Percentiles rank a stretch among this genome's conserved stretches.
phyloP scores from a whole-genome alignment of 2,888 invertebrate species.

The Zootermopsis nevadensis region DNA sequence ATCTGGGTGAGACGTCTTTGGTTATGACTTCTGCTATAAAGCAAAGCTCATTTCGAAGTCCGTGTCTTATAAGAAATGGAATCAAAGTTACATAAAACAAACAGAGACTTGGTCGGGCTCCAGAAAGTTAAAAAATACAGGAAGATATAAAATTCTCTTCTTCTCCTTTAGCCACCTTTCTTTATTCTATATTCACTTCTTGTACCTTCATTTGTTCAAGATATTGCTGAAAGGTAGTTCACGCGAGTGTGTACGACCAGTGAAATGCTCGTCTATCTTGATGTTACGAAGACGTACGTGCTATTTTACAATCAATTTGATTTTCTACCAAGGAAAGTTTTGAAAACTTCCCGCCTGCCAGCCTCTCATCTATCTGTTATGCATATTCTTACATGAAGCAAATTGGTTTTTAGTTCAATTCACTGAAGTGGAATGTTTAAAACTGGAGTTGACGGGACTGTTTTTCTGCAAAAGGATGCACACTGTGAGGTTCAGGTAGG shows the following conservation, averaged over 20 bases:
- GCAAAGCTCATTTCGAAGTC: constrained; percentile 31
- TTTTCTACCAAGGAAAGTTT: not conserved
- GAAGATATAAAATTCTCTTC: not conserved
- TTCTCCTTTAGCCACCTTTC: not conserved
- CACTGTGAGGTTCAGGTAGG: no score
- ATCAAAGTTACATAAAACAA: constrained; percentile 21
- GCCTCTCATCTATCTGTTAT: not conserved
- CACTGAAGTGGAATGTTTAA: no score
- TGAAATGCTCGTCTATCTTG: not conserved
- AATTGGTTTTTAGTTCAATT: not conserved
- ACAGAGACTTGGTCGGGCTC: constrained; percentile 14
- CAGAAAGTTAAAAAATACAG: not conserved
- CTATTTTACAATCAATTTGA: not conserved
- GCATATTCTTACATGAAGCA: not conserved
- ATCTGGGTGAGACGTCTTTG: constrained; percentile 26
- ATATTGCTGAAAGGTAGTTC: not conserved
- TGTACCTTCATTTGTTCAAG: not conserved
- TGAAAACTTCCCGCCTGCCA: not conserved
- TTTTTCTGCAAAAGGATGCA: no score
- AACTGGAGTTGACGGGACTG: no score
- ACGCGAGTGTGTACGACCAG: not conserved
- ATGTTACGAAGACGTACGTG: not conserved
- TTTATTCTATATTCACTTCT: not conserved
- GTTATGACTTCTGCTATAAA: constrained; percentile 9
- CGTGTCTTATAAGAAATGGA: constrained; percentile 15